Evolutionary conservation across 2,888 invertebrate species (phyloP), one percentile per base, ranked within the genome.

Genomic region (Pyralis farinalis): DNA sequence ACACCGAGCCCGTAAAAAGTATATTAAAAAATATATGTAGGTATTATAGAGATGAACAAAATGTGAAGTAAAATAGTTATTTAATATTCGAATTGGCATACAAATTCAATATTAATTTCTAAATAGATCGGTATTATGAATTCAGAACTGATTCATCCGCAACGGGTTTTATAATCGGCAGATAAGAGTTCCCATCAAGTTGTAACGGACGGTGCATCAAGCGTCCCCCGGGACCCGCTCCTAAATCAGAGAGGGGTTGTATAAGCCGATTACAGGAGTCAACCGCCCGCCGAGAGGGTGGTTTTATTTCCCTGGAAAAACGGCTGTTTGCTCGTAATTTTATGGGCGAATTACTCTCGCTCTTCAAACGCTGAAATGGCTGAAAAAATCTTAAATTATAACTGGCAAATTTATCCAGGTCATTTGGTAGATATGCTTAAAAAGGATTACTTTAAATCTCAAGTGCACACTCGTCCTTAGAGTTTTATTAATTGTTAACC

Each of bases 261-360:
- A 65, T 86, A 87, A 88, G 84, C 88, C 80, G 88, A 84, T 87
- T 87, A 87, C 81, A 79, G 77, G 67, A 87, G 85, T 85, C 85
- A 83, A 77, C 74, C 71, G 68, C 64, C 66, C 67, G 64, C 61
- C 52, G 51, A 64, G 74, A 64, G 74, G 79, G 77, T 58, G 72
- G 71, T 71, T 83, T 85, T 83, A 86, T 85, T 81, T 75, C 79
- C 75, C 64, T 71, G 71, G 78, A 84, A 83, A 85, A 86, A 85
- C 83, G 82, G 74, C 83, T 86, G 87, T 85, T 86, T 86, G 82
- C 78, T 75, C 70, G 81, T 86, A 83, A 86, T 86, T 86, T 85
- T 86, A 85, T 84, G 75, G 69, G 67, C 73, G 76, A 83, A 82
- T 83, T 82, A 85, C 82, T 84, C 84, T 84, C 80, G 76, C 81